Evolutionary conservation across 2,888 invertebrate species (phyloP).

Genomic region (Heliconius cydno): DNA sequence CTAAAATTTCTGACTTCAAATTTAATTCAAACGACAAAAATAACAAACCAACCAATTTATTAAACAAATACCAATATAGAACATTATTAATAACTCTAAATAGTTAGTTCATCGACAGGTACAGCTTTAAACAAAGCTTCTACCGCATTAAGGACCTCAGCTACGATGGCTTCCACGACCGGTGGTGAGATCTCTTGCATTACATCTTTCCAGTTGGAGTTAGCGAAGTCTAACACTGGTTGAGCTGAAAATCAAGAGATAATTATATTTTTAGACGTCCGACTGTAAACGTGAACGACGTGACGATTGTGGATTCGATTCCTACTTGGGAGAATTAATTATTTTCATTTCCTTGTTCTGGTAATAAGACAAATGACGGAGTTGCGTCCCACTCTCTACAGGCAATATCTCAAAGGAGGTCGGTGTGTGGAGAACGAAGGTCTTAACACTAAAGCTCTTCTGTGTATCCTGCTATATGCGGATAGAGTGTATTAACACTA

Average conservation of each 20-base stretch:
- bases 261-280: neutral
- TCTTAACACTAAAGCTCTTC: too few species aligned
- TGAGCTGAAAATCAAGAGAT: slow-evolving; percentile 57
- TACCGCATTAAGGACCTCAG: slow-evolving; percentile 58
- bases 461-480: too few species aligned
- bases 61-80: slow-evolving; percentile 7
- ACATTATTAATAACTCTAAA: neutral
- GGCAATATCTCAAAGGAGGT: too few species aligned
- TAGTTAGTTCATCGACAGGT: slow-evolving; percentile 47
- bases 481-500: too few species aligned
- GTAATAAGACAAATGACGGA: neutral
- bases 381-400: neutral
- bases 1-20: neutral
- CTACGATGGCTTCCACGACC: slow-evolving; percentile 64
- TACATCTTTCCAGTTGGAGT: slow-evolving; percentile 69
- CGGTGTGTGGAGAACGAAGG: too few species aligned
- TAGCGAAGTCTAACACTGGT: slow-evolving; percentile 65
- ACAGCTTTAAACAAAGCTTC: slow-evolving; percentile 65
- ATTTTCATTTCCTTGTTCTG: neutral
- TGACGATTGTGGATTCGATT: neutral
- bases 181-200: slow-evolving; percentile 73
- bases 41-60: slow-evolving; percentile 13
- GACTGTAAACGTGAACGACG: neutral
- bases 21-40: neutral
- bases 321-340: neutral